Evolutionary conservation across 2,888 invertebrate species (phyloP).

Genomic region (Charanyca ferruginea): DNA sequence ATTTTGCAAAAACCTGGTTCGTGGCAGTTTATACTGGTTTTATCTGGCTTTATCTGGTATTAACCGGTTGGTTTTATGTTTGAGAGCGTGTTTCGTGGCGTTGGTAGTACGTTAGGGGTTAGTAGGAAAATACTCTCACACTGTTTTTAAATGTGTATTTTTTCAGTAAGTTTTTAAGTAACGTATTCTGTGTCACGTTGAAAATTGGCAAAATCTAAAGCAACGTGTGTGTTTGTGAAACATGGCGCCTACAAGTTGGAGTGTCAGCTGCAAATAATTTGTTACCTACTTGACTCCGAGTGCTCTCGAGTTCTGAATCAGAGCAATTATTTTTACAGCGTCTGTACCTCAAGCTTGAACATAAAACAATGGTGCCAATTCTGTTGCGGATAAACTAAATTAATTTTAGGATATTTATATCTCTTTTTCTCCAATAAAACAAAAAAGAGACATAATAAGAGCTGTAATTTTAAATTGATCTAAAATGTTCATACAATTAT

Average conservation of each 20-base stretch:
- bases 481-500: too few species aligned
- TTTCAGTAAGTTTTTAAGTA: not conserved
- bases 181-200: not conserved
- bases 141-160: not conserved
- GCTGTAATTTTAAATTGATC: too few species aligned
- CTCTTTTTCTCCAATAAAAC: too few species aligned
- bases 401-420: too few species aligned
- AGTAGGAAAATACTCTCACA: not conserved
- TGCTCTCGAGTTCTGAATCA: constrained; percentile 2
- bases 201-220: not conserved
- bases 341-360: not conserved
- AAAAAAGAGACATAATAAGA: too few species aligned
- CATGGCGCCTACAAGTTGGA: not conserved
- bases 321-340: constrained; percentile 11
- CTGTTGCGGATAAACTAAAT: too few species aligned
- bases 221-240: constrained; percentile 1
- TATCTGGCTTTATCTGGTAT: constrained; percentile 32
- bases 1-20: constrained; percentile 28
- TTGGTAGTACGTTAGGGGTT: not conserved
- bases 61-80: constrained; percentile 33
- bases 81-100: constrained; percentile 3
- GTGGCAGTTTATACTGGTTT: constrained; percentile 14
- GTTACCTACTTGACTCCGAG: constrained; percentile 18
- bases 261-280: constrained; percentile 10
- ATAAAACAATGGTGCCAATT: constrained; percentile 9